A percentile compares a stretch with the other conserved stretches of the same genome.
These are phyloP conservation scores for Crenuchus spilurus DNA, from an alignment of 2,797 vertebrate species.

Conservation along the genomic window DNA sequence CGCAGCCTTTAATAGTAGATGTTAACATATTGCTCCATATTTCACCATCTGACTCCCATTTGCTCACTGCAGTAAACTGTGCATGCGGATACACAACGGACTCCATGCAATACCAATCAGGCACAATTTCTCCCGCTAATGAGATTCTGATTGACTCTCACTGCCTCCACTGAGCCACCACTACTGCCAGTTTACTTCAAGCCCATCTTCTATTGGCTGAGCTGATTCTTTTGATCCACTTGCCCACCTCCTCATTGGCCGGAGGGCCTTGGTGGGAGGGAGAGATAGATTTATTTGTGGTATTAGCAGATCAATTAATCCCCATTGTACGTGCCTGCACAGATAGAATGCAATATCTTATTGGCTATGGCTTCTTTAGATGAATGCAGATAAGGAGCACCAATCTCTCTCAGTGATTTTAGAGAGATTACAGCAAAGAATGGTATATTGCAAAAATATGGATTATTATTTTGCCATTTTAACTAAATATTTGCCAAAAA, in stretches of 20 bases:
- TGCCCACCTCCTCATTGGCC: constrained; percentile 69
- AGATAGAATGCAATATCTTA: constrained; percentile 81
- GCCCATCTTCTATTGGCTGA: constrained; percentile 66
- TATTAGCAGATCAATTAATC: constrained; percentile 87
- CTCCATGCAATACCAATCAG: constrained; percentile 58
- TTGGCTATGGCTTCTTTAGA: constrained; percentile 81
- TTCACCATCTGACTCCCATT: neutral
- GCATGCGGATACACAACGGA: constrained; percentile 36
- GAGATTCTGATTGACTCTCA: constrained; percentile 77
- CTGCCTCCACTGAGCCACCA: constrained; percentile 61
- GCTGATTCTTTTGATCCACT: constrained; percentile 70
- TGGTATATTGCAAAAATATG: neutral
- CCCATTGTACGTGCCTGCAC: constrained; percentile 84
- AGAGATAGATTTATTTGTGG: constrained; percentile 84
- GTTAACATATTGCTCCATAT: constrained; percentile 1
- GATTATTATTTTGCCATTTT: neutral
- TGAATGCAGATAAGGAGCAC: constrained; percentile 75
- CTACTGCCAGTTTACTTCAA: constrained; percentile 64
- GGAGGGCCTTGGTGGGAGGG: constrained; percentile 66
- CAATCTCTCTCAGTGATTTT: constrained; percentile 8
- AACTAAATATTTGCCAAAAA: too few species aligned
- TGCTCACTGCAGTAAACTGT: neutral
- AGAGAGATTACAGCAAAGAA: neutral
- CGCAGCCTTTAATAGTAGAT: neutral
- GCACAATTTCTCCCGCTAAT: constrained; percentile 63